Conservation (phyloP, 2,888 invertebrate genomes). For the Pteria penguin region DNA sequence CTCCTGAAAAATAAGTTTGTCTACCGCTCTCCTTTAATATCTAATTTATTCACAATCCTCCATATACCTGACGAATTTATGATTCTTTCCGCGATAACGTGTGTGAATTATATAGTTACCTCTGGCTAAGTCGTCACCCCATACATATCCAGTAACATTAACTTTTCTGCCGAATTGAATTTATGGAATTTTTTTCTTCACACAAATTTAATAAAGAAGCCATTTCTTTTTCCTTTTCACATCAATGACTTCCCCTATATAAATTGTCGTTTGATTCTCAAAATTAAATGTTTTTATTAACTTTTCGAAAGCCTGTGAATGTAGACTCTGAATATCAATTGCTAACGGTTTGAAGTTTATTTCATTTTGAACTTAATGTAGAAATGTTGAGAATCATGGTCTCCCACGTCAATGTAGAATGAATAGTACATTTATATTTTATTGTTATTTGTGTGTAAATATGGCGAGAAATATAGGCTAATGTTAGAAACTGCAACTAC, state of each 20-base stretch:
- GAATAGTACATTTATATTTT: too few species aligned
- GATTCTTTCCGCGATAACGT: background rate
- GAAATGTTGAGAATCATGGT: too few species aligned
- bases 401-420: too few species aligned
- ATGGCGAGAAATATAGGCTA: too few species aligned
- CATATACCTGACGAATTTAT: background rate
- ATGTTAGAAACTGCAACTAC: too few species aligned
- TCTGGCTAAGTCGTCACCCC: background rate
- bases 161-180: slow-evolving; percentile 22
- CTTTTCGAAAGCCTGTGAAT: too few species aligned
- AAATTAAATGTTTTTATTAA: slow-evolving; percentile 33
- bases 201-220: slow-evolving; percentile 17
- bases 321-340: too few species aligned
- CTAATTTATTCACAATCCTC: background rate
- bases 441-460: too few species aligned
- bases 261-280: slow-evolving; percentile 1
- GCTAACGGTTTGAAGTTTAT: too few species aligned
- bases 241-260: slow-evolving; percentile 8
- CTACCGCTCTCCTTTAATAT: background rate
- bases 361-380: too few species aligned
- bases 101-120: background rate
- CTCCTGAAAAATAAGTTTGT: background rate
- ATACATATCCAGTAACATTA: background rate
- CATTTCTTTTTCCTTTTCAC: slow-evolving; percentile 15
- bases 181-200: slow-evolving; percentile 23